Base-by-base conservation (phyloP, 1,140 invertebrate species). In the Thaumatotibia leucotreta region DNA sequence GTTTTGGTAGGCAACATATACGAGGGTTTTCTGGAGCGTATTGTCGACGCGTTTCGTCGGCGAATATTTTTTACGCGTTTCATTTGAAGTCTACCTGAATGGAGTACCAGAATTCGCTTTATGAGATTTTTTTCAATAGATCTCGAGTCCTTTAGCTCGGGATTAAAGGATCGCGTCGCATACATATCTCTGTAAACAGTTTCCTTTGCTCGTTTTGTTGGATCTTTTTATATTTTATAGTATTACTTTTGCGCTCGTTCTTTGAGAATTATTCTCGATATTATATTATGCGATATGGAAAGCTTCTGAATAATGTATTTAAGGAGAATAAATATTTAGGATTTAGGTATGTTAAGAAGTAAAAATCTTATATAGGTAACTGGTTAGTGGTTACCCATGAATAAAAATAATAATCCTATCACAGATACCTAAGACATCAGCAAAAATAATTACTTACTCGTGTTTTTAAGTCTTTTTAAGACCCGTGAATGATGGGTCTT, bases 1-100 rank as follows among this genome's bases (percentile, higher is more conserved):
- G 85, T 90, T 90, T 83, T 89, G 86, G 77, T 89, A 89, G 82
- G 82, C 79, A 87, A 90, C 86, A 88, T 82, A 90, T 80, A 90
- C 88, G 84, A 82, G 78, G 85, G 82, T 84, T 84, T 87, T 85
- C 77, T 80, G 74, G 75, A 79, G 82, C 67, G 83, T 76, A 84
- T 88, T 90, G 84, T 87, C 76, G 80, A 79, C 73, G 76, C 74
- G 75, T 77, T 82, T 82, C 82, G 74, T 72, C 74, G 69, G 72
- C 65, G 72, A 79, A 89, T 86, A 88, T 87, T 90, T 89, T 90
- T 90, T 88, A 87, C 75, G 83, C 75, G 74, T 84, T 82, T 86
- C 82, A 86, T 88, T 83, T 84, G 81, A 76, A 82, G 79, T 81
- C 75, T 88, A 88, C 84, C 84, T 88, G 86, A 84, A 86, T 88